Conservation (phyloP, 2,888 invertebrate species). For the Drosophila gaucha region DNA sequence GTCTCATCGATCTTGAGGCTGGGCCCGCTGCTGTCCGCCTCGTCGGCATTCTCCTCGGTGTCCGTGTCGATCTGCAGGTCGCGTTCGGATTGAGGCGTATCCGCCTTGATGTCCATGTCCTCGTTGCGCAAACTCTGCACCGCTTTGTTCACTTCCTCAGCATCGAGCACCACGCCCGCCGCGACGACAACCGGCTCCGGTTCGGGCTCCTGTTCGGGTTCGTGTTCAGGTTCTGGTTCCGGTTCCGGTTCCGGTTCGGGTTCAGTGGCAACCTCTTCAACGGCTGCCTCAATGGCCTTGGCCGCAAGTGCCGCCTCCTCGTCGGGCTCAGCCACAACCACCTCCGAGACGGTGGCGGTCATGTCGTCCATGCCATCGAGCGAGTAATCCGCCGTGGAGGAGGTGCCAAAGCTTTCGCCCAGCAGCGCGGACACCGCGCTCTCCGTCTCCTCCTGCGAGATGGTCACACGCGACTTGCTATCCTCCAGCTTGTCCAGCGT, state of each 20-base stretch:
- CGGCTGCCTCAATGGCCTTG: constrained; percentile 79
- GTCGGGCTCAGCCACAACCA: constrained; percentile 81
- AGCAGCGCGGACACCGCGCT: constrained; percentile 95
- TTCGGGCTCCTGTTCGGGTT: constrained; percentile 85
- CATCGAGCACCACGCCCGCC: constrained; percentile 85
- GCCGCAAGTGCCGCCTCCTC: constrained; percentile 84
- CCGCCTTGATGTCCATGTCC: constrained; percentile 91
- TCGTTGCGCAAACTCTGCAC: constrained; percentile 91
- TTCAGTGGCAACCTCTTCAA: constrained; percentile 81
- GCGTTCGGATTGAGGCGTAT: constrained; percentile 93
- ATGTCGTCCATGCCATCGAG: constrained; percentile 80
- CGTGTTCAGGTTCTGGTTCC: constrained; percentile 76
- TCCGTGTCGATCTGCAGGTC: constrained; percentile 94
- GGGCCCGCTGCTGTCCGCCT: constrained; percentile 84
- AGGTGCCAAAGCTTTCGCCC: constrained; percentile 93
- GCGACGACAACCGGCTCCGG: constrained; percentile 86
- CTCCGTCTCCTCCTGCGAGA: constrained; percentile 96
- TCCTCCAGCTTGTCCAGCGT: constrained; percentile 87
- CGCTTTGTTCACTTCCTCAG: constrained; percentile 93
- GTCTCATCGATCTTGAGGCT: constrained; percentile 82
- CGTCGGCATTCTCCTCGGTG: constrained; percentile 90
- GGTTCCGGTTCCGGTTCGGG: constrained; percentile 85
- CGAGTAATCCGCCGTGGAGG: constrained; percentile 86
- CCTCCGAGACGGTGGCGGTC: constrained; percentile 79
- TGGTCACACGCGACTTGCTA: constrained; percentile 89